These are phyloP conservation scores for Solen grandis DNA, from an alignment of 1,140 invertebrate species.

Conservation along the genomic window DNA sequence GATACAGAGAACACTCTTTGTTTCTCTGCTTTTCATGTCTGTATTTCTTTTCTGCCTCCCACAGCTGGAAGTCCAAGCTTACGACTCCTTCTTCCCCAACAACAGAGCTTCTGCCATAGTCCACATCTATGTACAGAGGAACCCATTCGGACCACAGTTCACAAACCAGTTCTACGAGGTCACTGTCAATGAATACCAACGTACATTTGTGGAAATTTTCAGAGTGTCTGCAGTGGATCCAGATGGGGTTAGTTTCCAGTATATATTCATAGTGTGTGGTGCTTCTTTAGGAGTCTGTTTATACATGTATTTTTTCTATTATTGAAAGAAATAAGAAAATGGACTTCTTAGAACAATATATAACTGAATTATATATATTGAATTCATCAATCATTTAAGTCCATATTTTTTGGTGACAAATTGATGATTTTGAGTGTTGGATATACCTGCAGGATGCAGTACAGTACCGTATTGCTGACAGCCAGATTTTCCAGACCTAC, in stretches of 20 bases:
- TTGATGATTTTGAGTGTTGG: neutral
- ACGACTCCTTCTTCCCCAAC: slow-evolving; percentile 40
- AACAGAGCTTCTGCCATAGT: slow-evolving; percentile 4
- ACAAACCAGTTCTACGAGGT: neutral
- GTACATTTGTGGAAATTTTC: neutral
- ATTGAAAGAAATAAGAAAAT: too few relatives aligned
- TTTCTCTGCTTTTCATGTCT: too few relatives aligned
- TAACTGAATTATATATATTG: too few relatives aligned
- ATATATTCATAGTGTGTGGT: too few relatives aligned
- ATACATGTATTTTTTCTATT: too few relatives aligned
- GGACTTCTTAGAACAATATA: too few relatives aligned
- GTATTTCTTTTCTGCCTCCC: too few relatives aligned
- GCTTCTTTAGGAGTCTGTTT: too few relatives aligned
- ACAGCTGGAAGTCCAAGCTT: slow-evolving; percentile 41
- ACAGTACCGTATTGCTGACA: slow-evolving; percentile 19
- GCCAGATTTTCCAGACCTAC: neutral
- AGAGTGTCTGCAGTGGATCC: slow-evolving; percentile 29
- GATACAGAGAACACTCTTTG: too few relatives aligned
- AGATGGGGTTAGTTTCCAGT: slow-evolving; percentile 31
- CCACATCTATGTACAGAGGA: slow-evolving; percentile 22
- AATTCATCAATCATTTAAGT: too few relatives aligned
- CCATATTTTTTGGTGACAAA: neutral
- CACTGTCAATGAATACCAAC: slow-evolving; percentile 36
- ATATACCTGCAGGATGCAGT: slow-evolving; percentile 29
- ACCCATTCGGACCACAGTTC: neutral